Conservation (phyloP, 2,113 vertebrate genomes). For the Menura novaehollandiae region DNA sequence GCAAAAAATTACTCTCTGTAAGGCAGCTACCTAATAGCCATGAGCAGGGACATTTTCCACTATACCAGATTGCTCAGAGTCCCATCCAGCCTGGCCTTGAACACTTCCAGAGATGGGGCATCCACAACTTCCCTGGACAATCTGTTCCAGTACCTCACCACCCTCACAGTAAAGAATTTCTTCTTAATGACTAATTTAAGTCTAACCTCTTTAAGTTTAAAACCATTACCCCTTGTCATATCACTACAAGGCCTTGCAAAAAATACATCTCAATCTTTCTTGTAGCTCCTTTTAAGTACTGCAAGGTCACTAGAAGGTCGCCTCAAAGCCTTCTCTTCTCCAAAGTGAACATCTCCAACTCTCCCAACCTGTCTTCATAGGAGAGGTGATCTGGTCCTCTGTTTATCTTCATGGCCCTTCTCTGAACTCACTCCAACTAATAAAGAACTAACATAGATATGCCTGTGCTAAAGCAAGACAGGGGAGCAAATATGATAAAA, state of each 20-base stretch:
- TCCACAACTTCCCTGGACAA: not conserved
- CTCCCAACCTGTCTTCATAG: not conserved
- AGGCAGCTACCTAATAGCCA: not conserved
- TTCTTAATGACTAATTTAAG: not conserved
- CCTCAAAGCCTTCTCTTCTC: not conserved
- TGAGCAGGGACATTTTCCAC: not conserved
- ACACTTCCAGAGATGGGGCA: not conserved
- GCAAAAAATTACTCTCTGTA: not conserved
- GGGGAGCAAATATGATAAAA: not conserved
- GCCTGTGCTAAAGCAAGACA: not conserved
- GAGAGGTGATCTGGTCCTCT: not conserved
- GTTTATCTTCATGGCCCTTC: not conserved
- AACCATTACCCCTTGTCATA: not conserved
- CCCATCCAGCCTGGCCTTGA: not conserved
- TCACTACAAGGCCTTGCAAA: not conserved
- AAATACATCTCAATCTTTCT: not conserved
- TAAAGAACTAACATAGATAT: not conserved
- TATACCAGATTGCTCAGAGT: not conserved
- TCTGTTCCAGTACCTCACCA: accelerated
- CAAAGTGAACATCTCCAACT: not conserved
- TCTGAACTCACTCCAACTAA: not conserved
- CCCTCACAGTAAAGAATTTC: not conserved
- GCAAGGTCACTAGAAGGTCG: not conserved
- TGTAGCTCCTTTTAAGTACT: not conserved
- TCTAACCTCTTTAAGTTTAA: not conserved